phyloP scores from a whole-genome alignment of 1,140 invertebrate genomes.

The Dreissena rostriformis region DNA sequence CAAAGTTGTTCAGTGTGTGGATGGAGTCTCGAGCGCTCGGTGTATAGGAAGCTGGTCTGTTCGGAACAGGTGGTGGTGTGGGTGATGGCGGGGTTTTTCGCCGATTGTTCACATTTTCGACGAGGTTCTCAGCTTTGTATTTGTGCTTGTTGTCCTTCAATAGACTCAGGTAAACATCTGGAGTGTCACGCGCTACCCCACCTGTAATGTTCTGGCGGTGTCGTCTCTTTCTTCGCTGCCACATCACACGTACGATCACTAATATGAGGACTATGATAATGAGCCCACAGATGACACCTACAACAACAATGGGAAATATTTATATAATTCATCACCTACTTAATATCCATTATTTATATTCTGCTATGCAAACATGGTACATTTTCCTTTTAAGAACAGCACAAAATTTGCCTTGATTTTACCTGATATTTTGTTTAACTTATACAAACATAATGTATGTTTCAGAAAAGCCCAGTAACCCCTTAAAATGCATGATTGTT shows the following conservation, averaged over 20 bases:
- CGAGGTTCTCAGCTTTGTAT: conserved; percentile 49
- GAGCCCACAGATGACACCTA: conserved; percentile 66
- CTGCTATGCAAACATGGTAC: no score
- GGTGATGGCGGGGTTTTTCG: conserved; percentile 78
- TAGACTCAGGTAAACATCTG: conserved; percentile 79
- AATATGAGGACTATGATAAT: conserved; percentile 73
- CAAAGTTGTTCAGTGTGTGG: conserved; percentile 92
- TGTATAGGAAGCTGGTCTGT: conserved; percentile 92
- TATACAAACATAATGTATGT: no score
- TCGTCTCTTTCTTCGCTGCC: conserved; percentile 57
- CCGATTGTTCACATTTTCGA: conserved; percentile 45
- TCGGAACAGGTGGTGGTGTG: conserved; percentile 84
- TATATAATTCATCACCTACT: no score
- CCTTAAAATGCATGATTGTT: no score
- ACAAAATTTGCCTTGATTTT: no score
- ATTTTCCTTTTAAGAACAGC: no score
- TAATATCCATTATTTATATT: no score
- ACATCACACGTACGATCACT: conserved; percentile 64
- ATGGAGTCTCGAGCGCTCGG: conserved; percentile 87
- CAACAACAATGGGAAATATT: conserved; percentile 23
- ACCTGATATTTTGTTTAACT: no score
- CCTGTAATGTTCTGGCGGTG: conserved; percentile 57
- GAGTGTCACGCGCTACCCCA: conserved; percentile 74
- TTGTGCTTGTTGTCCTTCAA: conserved; percentile 82
- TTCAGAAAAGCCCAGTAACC: no score